Percentiles rank a stretch among this genome's conserved stretches.
Conservation (phyloP, 1,140 invertebrate genomes). For the Cyphomyrmex costatus region DNA sequence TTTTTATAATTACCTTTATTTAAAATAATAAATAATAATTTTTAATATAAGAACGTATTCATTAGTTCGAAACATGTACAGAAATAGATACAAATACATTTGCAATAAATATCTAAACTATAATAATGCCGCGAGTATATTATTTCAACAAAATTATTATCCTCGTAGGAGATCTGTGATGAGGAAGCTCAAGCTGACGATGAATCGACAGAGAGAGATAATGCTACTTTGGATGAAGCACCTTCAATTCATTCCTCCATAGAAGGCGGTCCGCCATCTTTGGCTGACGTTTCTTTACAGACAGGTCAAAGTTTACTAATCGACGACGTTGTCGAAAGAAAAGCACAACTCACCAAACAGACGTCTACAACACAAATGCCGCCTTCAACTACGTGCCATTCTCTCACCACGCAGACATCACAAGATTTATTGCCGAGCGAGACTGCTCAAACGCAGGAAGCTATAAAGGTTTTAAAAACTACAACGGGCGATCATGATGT, state of each 20-base stretch:
- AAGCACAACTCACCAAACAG: constrained; percentile 80
- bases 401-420: constrained; percentile 73
- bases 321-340: constrained; percentile 73
- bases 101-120: background rate
- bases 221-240: constrained; percentile 82
- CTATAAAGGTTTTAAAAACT: constrained; percentile 91
- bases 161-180: constrained; percentile 78
- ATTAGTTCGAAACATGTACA: background rate
- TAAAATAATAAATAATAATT: constrained; percentile 12
- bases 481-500: constrained; percentile 91
- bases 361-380: constrained; percentile 81
- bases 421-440: constrained; percentile 33
- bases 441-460: constrained; percentile 86
- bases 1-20: background rate
- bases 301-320: constrained; percentile 83
- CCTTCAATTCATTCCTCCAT: constrained; percentile 81
- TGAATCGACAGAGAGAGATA: constrained; percentile 75
- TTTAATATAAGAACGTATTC: background rate
- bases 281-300: constrained; percentile 84
- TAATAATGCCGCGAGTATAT: background rate
- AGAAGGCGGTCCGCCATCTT: constrained; percentile 77
- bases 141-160: constrained; percentile 38
- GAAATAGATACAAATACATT: background rate
- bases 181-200: constrained; percentile 75
- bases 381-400: constrained; percentile 71